phyloP scores from a whole-genome alignment of 2,113 vertebrate species.

The Hassar affinis region DNA sequence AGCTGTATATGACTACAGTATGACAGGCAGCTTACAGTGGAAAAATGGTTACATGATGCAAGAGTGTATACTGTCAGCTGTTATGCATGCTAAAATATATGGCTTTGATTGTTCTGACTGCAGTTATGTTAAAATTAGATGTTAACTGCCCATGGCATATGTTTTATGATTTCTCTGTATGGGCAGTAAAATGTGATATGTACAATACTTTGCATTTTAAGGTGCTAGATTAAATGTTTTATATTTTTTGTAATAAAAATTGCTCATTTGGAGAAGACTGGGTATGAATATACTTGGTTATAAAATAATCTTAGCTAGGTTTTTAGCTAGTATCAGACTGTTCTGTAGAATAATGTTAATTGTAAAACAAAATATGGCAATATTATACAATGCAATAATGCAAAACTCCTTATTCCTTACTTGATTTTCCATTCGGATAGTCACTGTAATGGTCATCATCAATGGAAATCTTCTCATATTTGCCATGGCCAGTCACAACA shows the following conservation, averaged over 20 bases:
- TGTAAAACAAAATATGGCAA: background rate
- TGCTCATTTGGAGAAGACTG: constrained; percentile 31
- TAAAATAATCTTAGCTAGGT: background rate
- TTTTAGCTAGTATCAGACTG: background rate
- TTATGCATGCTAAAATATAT: constrained; percentile 37
- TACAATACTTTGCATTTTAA: constrained; percentile 42
- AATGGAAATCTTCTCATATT: constrained; percentile 86
- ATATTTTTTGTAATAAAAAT: constrained; percentile 57
- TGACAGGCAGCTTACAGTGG: constrained; percentile 36
- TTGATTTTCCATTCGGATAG: constrained; percentile 57
- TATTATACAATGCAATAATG: background rate
- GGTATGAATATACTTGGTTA: background rate
- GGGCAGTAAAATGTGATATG: constrained; percentile 34
- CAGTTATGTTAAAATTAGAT: background rate
- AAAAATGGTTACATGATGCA: background rate
- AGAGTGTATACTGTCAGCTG: constrained; percentile 18
- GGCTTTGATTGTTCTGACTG: constrained; percentile 1
- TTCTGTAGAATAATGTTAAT: background rate
- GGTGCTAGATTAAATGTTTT: constrained; percentile 49
- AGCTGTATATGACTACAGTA: constrained; percentile 10
- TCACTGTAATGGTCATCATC: constrained; percentile 63
- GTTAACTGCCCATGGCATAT: background rate
- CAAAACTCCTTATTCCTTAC: constrained; percentile 52
- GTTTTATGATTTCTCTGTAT: constrained; percentile 36
- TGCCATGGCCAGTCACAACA: constrained; percentile 88